These are phyloP conservation scores for Tipula helvola DNA, from an alignment of 2,888 invertebrate species.

Conservation along the genomic window DNA sequence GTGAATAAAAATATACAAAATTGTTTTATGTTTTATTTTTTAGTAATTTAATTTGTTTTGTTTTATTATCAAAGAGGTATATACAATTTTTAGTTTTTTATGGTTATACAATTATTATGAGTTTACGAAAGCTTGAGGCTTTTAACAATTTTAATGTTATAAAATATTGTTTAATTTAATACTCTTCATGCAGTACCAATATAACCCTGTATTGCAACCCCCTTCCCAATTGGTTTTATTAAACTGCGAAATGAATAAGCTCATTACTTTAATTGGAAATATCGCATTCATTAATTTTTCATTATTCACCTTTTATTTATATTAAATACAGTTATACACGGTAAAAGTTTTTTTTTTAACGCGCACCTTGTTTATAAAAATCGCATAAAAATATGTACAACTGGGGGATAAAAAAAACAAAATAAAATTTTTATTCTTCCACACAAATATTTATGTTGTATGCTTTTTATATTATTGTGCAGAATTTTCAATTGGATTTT, in stretches of 20 bases:
- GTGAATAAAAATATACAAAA: not conserved
- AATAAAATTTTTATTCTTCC: not conserved
- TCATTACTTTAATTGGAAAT: not conserved
- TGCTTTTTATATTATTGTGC: not conserved
- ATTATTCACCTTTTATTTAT: not conserved
- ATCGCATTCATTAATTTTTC: not conserved
- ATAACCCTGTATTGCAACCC: too few species aligned
- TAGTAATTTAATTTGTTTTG: not conserved
- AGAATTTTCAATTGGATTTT: not conserved
- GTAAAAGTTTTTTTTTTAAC: not conserved
- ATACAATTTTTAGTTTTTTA: not conserved
- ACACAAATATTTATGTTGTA: not conserved
- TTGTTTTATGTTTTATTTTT: not conserved
- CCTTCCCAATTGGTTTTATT: not conserved
- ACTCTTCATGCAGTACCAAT: too few species aligned
- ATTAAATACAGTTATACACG: not conserved
- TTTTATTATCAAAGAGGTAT: not conserved
- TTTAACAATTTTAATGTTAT: not conserved
- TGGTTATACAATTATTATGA: not conserved
- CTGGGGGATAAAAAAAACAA: not conserved
- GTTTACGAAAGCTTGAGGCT: not conserved
- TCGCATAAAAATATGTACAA: not conserved
- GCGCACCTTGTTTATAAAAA: not conserved
- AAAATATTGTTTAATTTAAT: too few species aligned
- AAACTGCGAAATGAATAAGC: not conserved